These are phyloP conservation scores for Neria commutata DNA, from an alignment of 2,888 invertebrate species.

Conservation along the genomic window DNA sequence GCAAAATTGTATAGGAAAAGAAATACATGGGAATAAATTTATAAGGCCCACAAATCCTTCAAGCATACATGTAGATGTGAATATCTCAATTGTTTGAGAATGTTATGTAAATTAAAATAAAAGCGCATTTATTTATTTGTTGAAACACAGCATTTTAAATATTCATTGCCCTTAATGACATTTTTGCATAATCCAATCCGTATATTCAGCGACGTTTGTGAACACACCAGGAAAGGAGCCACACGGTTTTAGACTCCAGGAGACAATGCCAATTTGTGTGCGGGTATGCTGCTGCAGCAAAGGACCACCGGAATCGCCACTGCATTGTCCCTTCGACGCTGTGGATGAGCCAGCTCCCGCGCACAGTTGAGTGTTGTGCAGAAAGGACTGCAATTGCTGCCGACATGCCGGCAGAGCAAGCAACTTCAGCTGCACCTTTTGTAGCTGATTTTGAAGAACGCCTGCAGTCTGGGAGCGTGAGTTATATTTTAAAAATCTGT, in stretches of 20 bases:
- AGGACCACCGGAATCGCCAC: slow-evolving; percentile 33
- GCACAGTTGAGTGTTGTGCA: slow-evolving; percentile 28
- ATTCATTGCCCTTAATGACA: too few species aligned
- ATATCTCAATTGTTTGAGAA: background rate
- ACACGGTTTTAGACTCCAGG: slow-evolving; percentile 36
- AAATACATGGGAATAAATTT: too few species aligned
- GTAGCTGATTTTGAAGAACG: slow-evolving; percentile 13
- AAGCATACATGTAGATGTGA: background rate
- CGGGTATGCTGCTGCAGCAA: slow-evolving; percentile 9
- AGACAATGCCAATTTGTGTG: slow-evolving; percentile 31
- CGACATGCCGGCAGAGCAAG: slow-evolving; percentile 19
- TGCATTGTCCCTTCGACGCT: slow-evolving; percentile 28
- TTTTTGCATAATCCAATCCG: slow-evolving; percentile 26
- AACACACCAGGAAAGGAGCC: slow-evolving; percentile 28
- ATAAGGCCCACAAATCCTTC: too few species aligned
- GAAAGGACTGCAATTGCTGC: slow-evolving; percentile 11
- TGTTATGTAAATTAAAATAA: slow-evolving; percentile 12
- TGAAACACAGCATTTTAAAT: background rate
- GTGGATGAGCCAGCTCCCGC: slow-evolving; percentile 5
- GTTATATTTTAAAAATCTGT: background rate
- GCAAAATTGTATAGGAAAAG: too few species aligned
- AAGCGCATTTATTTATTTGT: slow-evolving; percentile 29
- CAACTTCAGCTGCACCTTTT: slow-evolving; percentile 24
- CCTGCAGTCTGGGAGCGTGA: slow-evolving; percentile 23
- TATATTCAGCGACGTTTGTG: slow-evolving; percentile 28